phyloP scores from a whole-genome alignment of 2,888 invertebrate genomes.

The Caenorhabditis sulstoni region DNA sequence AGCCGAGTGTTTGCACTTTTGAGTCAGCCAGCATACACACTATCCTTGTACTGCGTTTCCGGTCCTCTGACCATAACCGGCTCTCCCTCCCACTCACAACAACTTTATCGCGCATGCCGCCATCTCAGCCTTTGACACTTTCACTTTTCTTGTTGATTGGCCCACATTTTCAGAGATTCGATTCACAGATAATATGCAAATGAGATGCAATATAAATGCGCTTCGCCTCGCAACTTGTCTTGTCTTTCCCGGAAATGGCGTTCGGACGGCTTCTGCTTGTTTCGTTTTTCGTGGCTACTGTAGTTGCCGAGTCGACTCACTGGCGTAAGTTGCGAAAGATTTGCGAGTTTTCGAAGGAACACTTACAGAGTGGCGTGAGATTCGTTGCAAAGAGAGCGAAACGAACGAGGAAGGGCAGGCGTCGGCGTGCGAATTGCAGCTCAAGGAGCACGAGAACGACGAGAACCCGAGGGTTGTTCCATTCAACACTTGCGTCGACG shows the following conservation, averaged over 20 bases:
- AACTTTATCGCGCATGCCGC: background rate
- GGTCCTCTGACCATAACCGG: constrained; percentile 37
- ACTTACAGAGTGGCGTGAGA: constrained; percentile 77
- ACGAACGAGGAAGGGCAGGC: constrained; percentile 64
- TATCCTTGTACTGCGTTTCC: constrained; percentile 50
- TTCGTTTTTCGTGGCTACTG: constrained; percentile 17
- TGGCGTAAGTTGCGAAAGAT: constrained; percentile 68
- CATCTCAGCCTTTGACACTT: constrained; percentile 45
- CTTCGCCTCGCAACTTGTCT: constrained; percentile 6
- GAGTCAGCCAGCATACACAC: background rate
- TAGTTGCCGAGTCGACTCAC: constrained; percentile 64
- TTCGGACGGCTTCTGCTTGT: constrained; percentile 15
- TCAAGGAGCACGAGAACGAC: constrained; percentile 74
- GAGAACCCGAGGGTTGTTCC: constrained; percentile 66
- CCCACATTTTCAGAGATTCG: constrained; percentile 35
- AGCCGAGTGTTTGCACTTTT: constrained; percentile 44
- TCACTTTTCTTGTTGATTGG: constrained; percentile 44
- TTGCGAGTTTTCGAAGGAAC: background rate
- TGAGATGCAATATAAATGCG: constrained; percentile 41
- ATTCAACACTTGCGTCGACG: constrained; percentile 74
- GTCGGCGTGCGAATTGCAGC: constrained; percentile 70
- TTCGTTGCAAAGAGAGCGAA: constrained; percentile 69
- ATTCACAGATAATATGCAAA: constrained; percentile 45
- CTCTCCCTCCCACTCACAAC: background rate
- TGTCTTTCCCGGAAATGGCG: constrained; percentile 26